A percentile compares a stretch with the other conserved stretches of the same genome.
These are phyloP conservation scores for Galago senegalensis DNA, from an alignment of 2,797 vertebrate species.

Conservation along the genomic window DNA sequence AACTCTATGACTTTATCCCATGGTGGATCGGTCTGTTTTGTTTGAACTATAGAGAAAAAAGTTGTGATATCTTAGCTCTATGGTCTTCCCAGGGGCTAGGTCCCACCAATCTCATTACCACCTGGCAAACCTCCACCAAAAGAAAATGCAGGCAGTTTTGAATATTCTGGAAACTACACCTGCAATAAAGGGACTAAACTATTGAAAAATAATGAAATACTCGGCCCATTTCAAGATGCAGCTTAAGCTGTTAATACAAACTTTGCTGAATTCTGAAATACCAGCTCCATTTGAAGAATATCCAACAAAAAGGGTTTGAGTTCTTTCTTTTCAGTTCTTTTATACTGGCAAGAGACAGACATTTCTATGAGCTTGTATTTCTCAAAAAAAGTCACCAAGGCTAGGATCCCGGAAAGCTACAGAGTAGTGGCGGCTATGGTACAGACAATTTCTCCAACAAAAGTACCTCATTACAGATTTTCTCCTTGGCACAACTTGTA, in stretches of 20 bases:
- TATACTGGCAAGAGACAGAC: conserved; percentile 29
- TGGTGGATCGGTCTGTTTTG: not conserved
- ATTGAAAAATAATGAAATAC: conserved; percentile 31
- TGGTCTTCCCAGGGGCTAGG: not conserved
- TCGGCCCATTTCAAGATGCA: not conserved
- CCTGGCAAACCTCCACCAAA: not conserved
- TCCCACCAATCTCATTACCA: not conserved
- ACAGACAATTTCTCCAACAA: conserved; percentile 69
- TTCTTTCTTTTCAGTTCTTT: conserved; percentile 40
- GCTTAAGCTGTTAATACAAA: conserved; percentile 26
- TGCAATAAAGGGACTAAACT: not conserved
- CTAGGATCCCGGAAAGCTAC: conserved; percentile 64
- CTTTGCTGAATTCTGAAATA: conserved; percentile 9
- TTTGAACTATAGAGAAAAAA: not conserved
- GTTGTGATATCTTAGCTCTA: not conserved
- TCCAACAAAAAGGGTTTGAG: conserved; percentile 23
- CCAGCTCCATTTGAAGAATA: conserved; percentile 1
- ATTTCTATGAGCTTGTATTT: conserved; percentile 31
- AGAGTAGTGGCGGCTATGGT: conserved; percentile 47
- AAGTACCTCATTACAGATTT: conserved; percentile 70
- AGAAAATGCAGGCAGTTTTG: not conserved
- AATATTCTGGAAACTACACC: conserved; percentile 36
- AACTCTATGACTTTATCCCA: conserved; percentile 20
- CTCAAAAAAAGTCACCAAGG: conserved; percentile 61
- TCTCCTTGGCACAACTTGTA: conserved; percentile 75